These are phyloP conservation scores for Sapayoa aenigma DNA, from an alignment of 2,113 vertebrate genomes.

Conservation along the genomic window DNA sequence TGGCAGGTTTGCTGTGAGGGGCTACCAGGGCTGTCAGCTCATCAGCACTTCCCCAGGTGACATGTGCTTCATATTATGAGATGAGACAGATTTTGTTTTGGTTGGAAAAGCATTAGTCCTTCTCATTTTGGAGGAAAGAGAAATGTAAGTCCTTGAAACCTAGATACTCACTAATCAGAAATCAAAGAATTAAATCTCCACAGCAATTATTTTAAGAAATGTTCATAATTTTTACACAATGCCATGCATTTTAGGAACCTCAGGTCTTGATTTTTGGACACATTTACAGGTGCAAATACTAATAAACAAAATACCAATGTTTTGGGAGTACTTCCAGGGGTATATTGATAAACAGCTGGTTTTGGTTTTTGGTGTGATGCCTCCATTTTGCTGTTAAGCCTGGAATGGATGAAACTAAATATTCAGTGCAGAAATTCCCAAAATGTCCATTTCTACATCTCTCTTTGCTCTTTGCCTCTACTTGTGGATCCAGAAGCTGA, in stretches of 20 bases:
- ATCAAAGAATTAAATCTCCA: not conserved
- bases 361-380: not conserved
- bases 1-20: not conserved
- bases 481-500: not conserved
- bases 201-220: not conserved
- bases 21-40: not conserved
- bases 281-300: not conserved
- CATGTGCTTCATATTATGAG: not conserved
- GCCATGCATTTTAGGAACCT: not conserved
- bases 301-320: not conserved
- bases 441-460: not conserved
- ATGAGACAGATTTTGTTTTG: not conserved
- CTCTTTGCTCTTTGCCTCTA: not conserved
- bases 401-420: not conserved
- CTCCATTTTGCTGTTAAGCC: not conserved
- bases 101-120: not conserved
- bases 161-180: not conserved
- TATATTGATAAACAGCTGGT: not conserved
- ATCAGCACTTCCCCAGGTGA: rapidly evolving
- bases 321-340: not conserved
- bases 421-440: not conserved
- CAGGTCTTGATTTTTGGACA: not conserved
- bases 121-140: not conserved
- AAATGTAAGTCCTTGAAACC: not conserved
- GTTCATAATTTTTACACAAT: not conserved